A percentile compares a stretch with the other conserved stretches of the same genome.
These are phyloP conservation scores for Agrochola macilenta DNA, from an alignment of 2,888 invertebrate species.

Conservation along the genomic window DNA sequence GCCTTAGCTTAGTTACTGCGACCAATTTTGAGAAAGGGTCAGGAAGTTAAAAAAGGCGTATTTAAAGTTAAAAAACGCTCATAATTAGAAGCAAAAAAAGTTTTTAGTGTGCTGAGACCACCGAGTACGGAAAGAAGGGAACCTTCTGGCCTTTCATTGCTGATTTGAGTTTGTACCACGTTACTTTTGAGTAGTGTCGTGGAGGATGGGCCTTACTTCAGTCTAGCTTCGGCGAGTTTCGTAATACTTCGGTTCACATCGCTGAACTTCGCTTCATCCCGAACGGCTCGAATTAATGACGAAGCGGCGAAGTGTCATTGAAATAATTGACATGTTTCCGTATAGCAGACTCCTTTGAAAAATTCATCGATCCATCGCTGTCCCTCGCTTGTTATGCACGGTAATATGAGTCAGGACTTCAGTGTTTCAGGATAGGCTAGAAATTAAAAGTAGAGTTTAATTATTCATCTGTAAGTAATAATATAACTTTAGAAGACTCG, in stretches of 20 bases:
- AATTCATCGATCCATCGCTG: conserved; percentile 30
- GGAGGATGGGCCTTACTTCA: conserved; percentile 11
- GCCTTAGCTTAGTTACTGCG: too few relatives aligned
- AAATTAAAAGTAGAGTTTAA: not conserved
- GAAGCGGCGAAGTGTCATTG: conserved; percentile 69
- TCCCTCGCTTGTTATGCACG: conserved; percentile 11
- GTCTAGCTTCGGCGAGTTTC: conserved; percentile 36
- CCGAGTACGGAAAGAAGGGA: too few relatives aligned
- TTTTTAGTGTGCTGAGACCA: too few relatives aligned
- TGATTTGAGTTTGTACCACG: not conserved
- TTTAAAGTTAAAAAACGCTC: too few relatives aligned
- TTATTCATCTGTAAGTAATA: not conserved
- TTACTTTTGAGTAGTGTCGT: not conserved
- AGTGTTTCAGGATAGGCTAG: not conserved
- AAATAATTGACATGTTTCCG: conserved; percentile 78
- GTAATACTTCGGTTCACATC: conserved; percentile 37
- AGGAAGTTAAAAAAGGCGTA: too few relatives aligned
- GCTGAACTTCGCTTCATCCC: conserved; percentile 47
- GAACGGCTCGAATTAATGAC: conserved; percentile 76
- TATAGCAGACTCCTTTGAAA: conserved; percentile 64
- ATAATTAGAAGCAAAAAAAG: too few relatives aligned
- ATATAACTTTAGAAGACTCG: not conserved
- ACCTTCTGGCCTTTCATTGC: not conserved
- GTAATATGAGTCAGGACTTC: conserved; percentile 27
- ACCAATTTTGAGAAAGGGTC: too few relatives aligned